These are phyloP conservation scores for Schlechtendalia chinensis DNA, from an alignment of 1,140 invertebrate genomes.

Conservation along the genomic window DNA sequence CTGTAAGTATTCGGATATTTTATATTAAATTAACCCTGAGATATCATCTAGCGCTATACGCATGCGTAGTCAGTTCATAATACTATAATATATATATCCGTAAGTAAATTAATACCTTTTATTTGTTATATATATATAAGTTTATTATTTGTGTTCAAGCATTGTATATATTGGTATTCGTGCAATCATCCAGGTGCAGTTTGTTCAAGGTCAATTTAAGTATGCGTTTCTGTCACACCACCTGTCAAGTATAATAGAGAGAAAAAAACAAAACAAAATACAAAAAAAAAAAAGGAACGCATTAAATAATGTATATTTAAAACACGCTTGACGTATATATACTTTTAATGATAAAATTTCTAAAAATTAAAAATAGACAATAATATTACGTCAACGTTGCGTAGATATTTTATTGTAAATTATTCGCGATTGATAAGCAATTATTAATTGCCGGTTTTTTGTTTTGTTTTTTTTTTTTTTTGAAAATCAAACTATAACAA, in stretches of 20 bases:
- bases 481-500: too few relatives aligned
- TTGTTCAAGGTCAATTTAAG: conserved; percentile 26
- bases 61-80: not conserved
- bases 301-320: not conserved
- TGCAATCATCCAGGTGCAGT: conserved; percentile 33
- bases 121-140: conserved; percentile 9
- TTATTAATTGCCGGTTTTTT: too few relatives aligned
- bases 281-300: too few relatives aligned
- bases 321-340: not conserved
- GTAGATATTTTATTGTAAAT: too few relatives aligned
- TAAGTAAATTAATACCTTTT: not conserved
- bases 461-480: too few relatives aligned
- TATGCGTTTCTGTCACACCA: conserved; percentile 34
- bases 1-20: not conserved
- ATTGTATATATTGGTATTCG: conserved; percentile 8
- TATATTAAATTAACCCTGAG: conserved; percentile 16
- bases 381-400: not conserved
- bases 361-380: conserved; percentile 3
- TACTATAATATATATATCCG: not conserved
- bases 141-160: not conserved
- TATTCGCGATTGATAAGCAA: too few relatives aligned
- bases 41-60: not conserved
- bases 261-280: too few relatives aligned
- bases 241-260: conserved; percentile 1
- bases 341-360: conserved; percentile 2